A percentile compares a stretch with the other conserved stretches of the same genome.
Conservation (phyloP, 1,140 invertebrate species). For the Drosophila mojavensis region DNA sequence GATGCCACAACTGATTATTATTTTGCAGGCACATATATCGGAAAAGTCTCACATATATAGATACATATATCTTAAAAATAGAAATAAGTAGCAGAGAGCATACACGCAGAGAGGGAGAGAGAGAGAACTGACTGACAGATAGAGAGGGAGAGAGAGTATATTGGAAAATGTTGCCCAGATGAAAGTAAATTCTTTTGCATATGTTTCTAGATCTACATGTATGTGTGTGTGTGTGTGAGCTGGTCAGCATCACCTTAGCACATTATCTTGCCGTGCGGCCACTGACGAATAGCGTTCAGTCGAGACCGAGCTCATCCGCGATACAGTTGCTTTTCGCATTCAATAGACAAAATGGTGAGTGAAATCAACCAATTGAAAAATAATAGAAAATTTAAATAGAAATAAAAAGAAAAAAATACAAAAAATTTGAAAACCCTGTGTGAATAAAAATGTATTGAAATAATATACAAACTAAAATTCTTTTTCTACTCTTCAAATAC, state of each 20-base stretch:
- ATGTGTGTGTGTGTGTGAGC: slow-evolving; percentile 27
- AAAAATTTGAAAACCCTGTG: slow-evolving; percentile 1
- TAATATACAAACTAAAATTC: slow-evolving; percentile 17
- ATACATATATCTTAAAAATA: slow-evolving; percentile 44
- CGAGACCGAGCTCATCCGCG: slow-evolving; percentile 84
- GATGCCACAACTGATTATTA: slow-evolving; percentile 82
- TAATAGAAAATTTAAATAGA: not conserved
- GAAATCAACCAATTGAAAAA: slow-evolving; percentile 11
- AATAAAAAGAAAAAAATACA: slow-evolving; percentile 5
- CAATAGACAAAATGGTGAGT: slow-evolving; percentile 84
- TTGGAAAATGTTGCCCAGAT: slow-evolving; percentile 71
- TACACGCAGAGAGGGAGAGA: slow-evolving; percentile 16
- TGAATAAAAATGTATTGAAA: not conserved
- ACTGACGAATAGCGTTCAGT: slow-evolving; percentile 83
- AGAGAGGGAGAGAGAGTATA: slow-evolving; percentile 33
- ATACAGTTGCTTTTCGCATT: slow-evolving; percentile 84
- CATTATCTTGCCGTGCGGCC: slow-evolving; percentile 82
- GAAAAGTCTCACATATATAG: slow-evolving; percentile 13
- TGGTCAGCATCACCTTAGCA: slow-evolving; percentile 72
- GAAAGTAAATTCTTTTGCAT: slow-evolving; percentile 77
- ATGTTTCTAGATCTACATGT: slow-evolving; percentile 10
- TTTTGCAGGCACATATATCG: slow-evolving; percentile 62
- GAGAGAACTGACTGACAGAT: slow-evolving; percentile 1
- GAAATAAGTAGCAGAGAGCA: slow-evolving; percentile 33
- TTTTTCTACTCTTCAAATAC: slow-evolving; percentile 53